Conservation (phyloP, 2,888 invertebrate species). For the Eutolmus rufibarbis region DNA sequence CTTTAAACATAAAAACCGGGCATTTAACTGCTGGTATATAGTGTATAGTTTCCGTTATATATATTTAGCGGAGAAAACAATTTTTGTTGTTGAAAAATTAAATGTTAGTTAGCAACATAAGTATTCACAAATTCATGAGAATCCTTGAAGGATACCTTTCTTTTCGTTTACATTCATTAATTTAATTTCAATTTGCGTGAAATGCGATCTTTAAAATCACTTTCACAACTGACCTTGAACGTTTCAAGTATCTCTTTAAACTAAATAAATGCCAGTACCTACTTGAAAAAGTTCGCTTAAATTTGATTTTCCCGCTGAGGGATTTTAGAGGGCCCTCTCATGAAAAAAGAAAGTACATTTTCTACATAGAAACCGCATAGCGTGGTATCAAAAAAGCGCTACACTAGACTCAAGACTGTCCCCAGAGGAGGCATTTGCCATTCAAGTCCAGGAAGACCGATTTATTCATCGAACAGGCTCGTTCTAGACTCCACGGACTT, state of each 20-base stretch:
- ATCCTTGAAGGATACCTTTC: too few relatives aligned
- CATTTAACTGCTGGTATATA: too few relatives aligned
- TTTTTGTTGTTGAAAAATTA: too few relatives aligned
- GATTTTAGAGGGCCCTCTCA: neutral
- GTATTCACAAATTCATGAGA: too few relatives aligned
- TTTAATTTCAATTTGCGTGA: too few relatives aligned
- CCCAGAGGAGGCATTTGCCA: neutral
- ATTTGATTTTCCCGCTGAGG: neutral
- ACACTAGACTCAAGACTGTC: neutral
- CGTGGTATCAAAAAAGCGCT: neutral
- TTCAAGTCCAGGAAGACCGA: neutral
- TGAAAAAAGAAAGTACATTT: neutral
- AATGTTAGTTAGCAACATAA: too few relatives aligned
- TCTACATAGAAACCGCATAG: neutral
- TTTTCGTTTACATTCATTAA: too few relatives aligned
- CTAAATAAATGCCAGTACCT: neutral
- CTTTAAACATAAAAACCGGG: too few relatives aligned
- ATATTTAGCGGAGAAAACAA: too few relatives aligned
- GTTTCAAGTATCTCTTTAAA: neutral
- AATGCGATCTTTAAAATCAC: neutral
- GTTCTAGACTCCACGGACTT: neutral
- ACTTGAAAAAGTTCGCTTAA: neutral
- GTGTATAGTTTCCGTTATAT: too few relatives aligned
- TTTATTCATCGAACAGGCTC: neutral
- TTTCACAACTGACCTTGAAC: neutral